Evolutionary conservation across 1,140 invertebrate species (phyloP).

Genomic region (Eriocheir sinensis): DNA sequence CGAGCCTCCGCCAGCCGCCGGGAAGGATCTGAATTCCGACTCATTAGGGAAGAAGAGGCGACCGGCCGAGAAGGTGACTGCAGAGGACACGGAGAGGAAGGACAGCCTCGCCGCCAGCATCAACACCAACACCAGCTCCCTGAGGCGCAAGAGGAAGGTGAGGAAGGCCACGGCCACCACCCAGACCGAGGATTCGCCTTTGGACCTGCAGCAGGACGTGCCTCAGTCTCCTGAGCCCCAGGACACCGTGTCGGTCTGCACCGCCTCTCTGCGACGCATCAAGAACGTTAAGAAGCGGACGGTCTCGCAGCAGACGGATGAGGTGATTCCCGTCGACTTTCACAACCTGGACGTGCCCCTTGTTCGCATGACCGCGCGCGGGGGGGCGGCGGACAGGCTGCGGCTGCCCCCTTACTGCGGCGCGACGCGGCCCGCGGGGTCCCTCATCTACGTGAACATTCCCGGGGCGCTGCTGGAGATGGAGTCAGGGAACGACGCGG

Average conservation of each 20-base stretch:
- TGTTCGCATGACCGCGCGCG: neutral
- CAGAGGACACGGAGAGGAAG: neutral
- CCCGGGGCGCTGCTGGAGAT: conserved; percentile 65
- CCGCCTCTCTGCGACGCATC: conserved; percentile 65
- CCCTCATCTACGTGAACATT: conserved; percentile 68
- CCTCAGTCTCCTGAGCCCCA: neutral
- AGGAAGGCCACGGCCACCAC: conserved; percentile 59
- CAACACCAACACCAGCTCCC: conserved; percentile 60
- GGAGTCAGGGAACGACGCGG: conserved; percentile 70
- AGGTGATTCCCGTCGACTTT: conserved; percentile 38
- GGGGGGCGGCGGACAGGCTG: neutral
- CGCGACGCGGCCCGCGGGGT: conserved; percentile 21
- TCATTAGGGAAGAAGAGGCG: neutral
- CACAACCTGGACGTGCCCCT: conserved; percentile 44
- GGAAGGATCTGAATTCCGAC: neutral
- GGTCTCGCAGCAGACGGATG: conserved; percentile 56
- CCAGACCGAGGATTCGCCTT: conserved; percentile 53
- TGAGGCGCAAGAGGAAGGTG: conserved; percentile 65
- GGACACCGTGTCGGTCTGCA: conserved; percentile 61
- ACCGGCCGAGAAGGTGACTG: neutral
- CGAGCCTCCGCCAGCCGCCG: neutral
- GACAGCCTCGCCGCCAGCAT: neutral
- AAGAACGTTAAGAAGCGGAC: conserved; percentile 59
- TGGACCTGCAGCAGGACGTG: neutral
- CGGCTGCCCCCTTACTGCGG: neutral